These are phyloP conservation scores for Lochmaea capreae DNA, from an alignment of 2,888 invertebrate genomes.

Conservation along the genomic window DNA sequence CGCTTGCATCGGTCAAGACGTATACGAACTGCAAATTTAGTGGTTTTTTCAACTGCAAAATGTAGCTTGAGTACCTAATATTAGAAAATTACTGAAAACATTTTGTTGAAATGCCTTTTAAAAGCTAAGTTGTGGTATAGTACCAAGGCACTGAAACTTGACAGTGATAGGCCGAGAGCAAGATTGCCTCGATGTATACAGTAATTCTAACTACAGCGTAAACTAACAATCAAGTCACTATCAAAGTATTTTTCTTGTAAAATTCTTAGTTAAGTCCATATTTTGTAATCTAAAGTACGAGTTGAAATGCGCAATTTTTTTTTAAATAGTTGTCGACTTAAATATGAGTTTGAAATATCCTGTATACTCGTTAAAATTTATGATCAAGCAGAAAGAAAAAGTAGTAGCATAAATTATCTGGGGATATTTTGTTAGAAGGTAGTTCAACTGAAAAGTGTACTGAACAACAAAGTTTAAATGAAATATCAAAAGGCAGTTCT, in stretches of 20 bases:
- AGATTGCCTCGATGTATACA: background rate
- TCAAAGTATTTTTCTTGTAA: no score
- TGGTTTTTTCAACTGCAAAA: no score
- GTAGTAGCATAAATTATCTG: background rate
- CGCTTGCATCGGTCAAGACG: no score
- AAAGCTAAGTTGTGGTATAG: background rate
- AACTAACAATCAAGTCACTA: background rate
- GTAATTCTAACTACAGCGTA: no score
- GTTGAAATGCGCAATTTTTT: no score
- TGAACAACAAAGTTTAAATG: background rate
- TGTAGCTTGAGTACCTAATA: no score
- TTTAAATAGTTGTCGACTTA: no score
- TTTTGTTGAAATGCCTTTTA: background rate
- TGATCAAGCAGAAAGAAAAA: background rate
- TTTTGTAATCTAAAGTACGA: no score
- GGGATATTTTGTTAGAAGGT: constrained; percentile 16
- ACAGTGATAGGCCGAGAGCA: background rate
- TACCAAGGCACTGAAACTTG: constrained; percentile 3
- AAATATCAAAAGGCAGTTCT: constrained; percentile 1
- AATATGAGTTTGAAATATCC: background rate
- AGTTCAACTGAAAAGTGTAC: background rate
- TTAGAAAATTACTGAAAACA: no score
- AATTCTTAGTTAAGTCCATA: no score
- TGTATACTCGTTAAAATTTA: background rate
- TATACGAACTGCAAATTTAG: no score